These are phyloP conservation scores for Drosophila setosimentum DNA, from an alignment of 2,888 invertebrate genomes.

Conservation along the genomic window DNA sequence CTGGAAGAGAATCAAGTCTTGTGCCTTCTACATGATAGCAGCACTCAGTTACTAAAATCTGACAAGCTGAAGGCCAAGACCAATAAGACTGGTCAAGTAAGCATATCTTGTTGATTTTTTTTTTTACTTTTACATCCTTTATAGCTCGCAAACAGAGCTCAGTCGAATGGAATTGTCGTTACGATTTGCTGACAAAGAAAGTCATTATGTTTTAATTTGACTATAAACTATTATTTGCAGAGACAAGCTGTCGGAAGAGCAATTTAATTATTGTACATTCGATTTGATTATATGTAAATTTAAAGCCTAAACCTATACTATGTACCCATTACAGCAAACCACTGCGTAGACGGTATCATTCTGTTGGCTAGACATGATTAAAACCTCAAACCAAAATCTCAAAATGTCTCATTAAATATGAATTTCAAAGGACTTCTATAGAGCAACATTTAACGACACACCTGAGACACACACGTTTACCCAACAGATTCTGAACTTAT, in stretches of 20 bases:
- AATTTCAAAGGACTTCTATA: conserved; percentile 9
- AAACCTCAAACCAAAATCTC: not conserved
- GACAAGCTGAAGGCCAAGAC: not conserved
- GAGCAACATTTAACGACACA: conserved; percentile 11
- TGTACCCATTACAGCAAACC: not conserved
- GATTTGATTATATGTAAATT: not conserved
- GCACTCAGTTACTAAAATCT: conserved; percentile 32
- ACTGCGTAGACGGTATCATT: not conserved
- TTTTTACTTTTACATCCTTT: not conserved
- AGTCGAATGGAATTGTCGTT: not conserved
- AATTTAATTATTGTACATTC: not conserved
- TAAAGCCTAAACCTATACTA: not conserved
- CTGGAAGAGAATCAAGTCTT: conserved; percentile 35
- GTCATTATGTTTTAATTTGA: not conserved
- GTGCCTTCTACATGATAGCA: conserved; percentile 10
- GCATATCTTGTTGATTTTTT: not conserved
- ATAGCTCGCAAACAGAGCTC: not conserved
- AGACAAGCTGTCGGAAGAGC: not conserved
- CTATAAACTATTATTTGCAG: not conserved
- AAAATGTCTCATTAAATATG: conserved; percentile 49
- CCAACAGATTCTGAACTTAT: not conserved
- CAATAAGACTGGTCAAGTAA: not conserved
- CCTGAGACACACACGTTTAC: conserved; percentile 16
- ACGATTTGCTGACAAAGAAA: not conserved
- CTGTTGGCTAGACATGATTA: not conserved